Conservation (phyloP, 2,888 invertebrate species). For the Tanypteryx hageni region DNA sequence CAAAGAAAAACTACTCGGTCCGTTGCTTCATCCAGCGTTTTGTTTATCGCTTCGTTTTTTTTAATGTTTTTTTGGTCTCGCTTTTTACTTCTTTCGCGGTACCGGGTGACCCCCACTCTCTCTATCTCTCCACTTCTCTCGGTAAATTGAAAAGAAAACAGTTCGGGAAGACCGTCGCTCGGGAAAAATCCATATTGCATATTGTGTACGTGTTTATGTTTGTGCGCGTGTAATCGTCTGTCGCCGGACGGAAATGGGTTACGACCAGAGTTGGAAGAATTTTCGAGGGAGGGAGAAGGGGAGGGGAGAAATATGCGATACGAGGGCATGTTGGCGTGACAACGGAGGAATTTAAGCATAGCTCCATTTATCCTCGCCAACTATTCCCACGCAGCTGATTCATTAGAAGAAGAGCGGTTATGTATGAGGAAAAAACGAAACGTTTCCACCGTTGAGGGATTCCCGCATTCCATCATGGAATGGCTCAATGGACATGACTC, state of each 20-base stretch:
- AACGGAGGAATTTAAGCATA: conserved; percentile 10
- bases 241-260: conserved; percentile 20
- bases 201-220: neutral
- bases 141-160: neutral
- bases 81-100: neutral
- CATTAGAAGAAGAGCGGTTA: conserved; percentile 32
- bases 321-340: conserved; percentile 23
- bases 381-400: conserved; percentile 27
- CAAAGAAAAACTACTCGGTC: neutral
- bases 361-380: conserved; percentile 35
- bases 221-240: neutral
- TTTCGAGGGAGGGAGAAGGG: neutral
- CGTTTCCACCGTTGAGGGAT: neutral
- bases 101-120: neutral
- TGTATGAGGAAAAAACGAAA: conserved; percentile 28
- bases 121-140: too few relatives aligned
- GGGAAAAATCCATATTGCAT: conserved; percentile 4
- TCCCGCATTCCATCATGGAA: conserved; percentile 13
- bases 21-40: conserved; percentile 12
- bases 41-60: conserved; percentile 4
- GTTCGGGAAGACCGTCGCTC: neutral
- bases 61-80: neutral
- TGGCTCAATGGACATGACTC: conserved; percentile 19
- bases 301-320: neutral
- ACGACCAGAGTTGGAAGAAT: too few relatives aligned